These are phyloP conservation scores for Galerucella calmariensis DNA, from an alignment of 2,888 invertebrate species.

Conservation along the genomic window DNA sequence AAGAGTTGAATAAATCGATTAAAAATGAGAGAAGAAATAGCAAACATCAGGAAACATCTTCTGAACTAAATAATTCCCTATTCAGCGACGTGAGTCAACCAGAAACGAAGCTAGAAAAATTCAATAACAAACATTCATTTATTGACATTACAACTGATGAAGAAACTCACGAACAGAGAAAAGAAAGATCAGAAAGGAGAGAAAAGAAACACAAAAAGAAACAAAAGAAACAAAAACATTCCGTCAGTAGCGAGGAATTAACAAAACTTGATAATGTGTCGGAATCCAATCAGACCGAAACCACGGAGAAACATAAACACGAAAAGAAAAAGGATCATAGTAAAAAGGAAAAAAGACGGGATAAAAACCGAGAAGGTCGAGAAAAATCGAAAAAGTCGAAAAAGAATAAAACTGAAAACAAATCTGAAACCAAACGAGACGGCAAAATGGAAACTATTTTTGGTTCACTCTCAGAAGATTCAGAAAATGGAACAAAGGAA, in stretches of 20 bases:
- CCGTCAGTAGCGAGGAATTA: slow-evolving; percentile 70
- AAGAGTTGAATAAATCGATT: slow-evolving; percentile 56
- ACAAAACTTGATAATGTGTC: slow-evolving; percentile 61
- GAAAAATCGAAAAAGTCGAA: slow-evolving; percentile 73
- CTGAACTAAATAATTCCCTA: slow-evolving; percentile 42
- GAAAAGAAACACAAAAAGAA: slow-evolving; percentile 85
- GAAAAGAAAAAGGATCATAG: slow-evolving; percentile 64
- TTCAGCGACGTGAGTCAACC: slow-evolving; percentile 27
- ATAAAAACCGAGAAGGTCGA: slow-evolving; percentile 70
- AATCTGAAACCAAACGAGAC: slow-evolving; percentile 72
- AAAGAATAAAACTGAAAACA: slow-evolving; percentile 62
- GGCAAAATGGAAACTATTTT: slow-evolving; percentile 91
- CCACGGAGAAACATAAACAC: slow-evolving; percentile 58
- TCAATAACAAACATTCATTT: slow-evolving; percentile 52
- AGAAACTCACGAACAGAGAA: slow-evolving; percentile 53
- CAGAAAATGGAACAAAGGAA: slow-evolving; percentile 62
- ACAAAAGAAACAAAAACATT: slow-evolving; percentile 80
- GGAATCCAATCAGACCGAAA: slow-evolving; percentile 53
- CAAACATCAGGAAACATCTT: slow-evolving; percentile 56
- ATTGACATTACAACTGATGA: slow-evolving; percentile 60
- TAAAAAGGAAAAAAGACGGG: slow-evolving; percentile 73
- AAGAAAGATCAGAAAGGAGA: slow-evolving; percentile 68
- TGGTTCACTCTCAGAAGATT: slow-evolving; percentile 84
- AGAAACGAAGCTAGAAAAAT: slow-evolving; percentile 57
- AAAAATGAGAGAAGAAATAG: slow-evolving; percentile 60